Conservation (phyloP, 2,888 invertebrate genomes). For the Mongoloraphidia duomilia region DNA sequence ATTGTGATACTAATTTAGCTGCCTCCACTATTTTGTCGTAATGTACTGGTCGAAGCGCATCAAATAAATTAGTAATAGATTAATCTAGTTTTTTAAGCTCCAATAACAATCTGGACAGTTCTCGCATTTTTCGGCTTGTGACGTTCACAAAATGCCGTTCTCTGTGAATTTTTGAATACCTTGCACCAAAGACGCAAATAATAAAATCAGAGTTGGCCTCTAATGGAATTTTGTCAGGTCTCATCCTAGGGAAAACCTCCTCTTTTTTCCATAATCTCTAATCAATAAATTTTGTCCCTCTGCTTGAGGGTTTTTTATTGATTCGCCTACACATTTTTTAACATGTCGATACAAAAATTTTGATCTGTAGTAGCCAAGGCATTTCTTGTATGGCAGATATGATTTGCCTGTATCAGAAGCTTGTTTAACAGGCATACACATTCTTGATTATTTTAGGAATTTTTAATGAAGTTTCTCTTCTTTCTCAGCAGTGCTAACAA, state of each 20-base stretch:
- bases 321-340: background rate
- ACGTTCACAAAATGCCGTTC: constrained; percentile 8
- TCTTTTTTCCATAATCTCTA: constrained; percentile 1
- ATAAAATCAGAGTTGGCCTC: constrained; percentile 9
- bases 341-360: constrained; percentile 4
- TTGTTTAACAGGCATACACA: background rate
- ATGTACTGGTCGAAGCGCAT: constrained; percentile 7
- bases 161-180: constrained; percentile 10
- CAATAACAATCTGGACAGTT: no score
- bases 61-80: constrained; percentile 5
- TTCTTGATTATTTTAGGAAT: no score
- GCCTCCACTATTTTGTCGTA: constrained; percentile 8
- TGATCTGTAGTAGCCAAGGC: constrained; percentile 6
- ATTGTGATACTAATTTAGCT: constrained; percentile 3
- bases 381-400: constrained; percentile 4
- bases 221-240: constrained; percentile 10
- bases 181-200: constrained; percentile 11
- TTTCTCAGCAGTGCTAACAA: constrained; percentile 3
- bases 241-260: constrained; percentile 11
- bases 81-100: constrained; percentile 7
- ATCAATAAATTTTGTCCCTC: constrained; percentile 7
- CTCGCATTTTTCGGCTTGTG: constrained; percentile 5
- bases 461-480: constrained; percentile 4
- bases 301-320: constrained; percentile 3
- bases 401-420: background rate